Base-by-base conservation (phyloP, 1,140 invertebrate species). In the Drosophila trapezifrons region DNA sequence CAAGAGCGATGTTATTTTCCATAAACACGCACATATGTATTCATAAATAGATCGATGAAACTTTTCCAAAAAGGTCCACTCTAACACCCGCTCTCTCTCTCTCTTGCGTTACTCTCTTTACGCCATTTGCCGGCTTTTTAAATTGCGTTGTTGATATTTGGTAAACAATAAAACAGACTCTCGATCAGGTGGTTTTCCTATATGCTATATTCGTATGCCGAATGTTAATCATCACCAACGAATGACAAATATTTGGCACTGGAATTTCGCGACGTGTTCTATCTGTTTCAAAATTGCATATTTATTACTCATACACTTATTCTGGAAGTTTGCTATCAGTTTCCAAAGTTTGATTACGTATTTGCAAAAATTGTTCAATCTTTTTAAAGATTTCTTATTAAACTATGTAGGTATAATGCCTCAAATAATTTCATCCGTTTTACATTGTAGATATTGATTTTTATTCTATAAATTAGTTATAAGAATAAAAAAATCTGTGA, bases 61-160 rank as follows among this genome's bases (percentile, higher is more conserved):
- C 37, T 37, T 62, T 69, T 62, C 40, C 25, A 45, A 38, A 60
- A 60, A 58, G 80, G 77, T 84, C 73, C 78, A 84, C 80, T 40
- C 78, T 74, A 73, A 52, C n/a, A 22, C 4, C 22, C 54, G 63
- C 71, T 54, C 46, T 69, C 58, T 27, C 29, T 32, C 18, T 67
- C 38, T 55, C 17, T 47, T 37, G 10, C 17, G 52, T 56, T 35
- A 20, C 49, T 52, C 51, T 71, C 67, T 56, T 47, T 42, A 13
- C 29, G 57, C 52, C 55, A 54, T 75, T 85, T 80, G 76, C 80
- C 81, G 81, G 81, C 78, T 81, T 77, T 76, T 77, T 73, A 42
- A 75, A 86, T 67, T 82, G 78, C 78, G 78, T 60, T 85, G 82
- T 78, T 78, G 40, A 78, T 85, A 59, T 86, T 86, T 86, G 69